Base-by-base conservation (phyloP, 2,113 vertebrate genomes). In the Sterrhoptilus dennistouni region DNA sequence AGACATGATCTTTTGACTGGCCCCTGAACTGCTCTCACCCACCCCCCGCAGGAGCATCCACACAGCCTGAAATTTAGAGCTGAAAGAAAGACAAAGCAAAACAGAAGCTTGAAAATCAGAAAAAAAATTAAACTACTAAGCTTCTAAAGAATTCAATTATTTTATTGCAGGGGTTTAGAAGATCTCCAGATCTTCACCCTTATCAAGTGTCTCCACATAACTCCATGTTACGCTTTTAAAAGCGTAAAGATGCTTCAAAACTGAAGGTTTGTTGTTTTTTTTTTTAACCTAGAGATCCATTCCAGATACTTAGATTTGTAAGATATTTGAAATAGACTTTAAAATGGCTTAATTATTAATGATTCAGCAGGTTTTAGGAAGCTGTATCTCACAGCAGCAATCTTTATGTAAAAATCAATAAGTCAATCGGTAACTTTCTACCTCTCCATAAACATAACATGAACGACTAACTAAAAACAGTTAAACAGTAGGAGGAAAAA, bases 291-390 rank as follows among this genome's bases (percentile, higher is more conserved):
- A 56, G 11, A 50, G 11, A 65, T 14, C 8, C 8, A 64, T 74
- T 70, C 8, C 61, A 90, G 19, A 19, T 7, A 56, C 4, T 16
- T 36, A 14, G 6, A 54, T 56, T 28, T 60, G 2, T 36, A 80
- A 71, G 20, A 27, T 13, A 4, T 17, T 94, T 44, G 11, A 66
- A 72, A 56, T 0, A 77, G 20, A 28, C 77, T 76, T 74, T 53
- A 24, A 77, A 77, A 66, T 53, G 33, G 36, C 44, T 81, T 71
- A 87, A 66, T 38, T 64, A n/a, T 40, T 52, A 81, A 64, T 89
- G 86, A 95, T 86, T 87, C 83, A 91, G 93, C 91, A 95, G 29
- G 76, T 87, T 94, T 95, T 9, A 36, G 35, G 22, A 83, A 66
- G 33, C 24, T 40, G 45, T 56, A 22, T 27, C 12, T 47, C 63